These are phyloP conservation scores for Ormyrus pomaceus DNA, from an alignment of 2,888 invertebrate species.

Conservation along the genomic window DNA sequence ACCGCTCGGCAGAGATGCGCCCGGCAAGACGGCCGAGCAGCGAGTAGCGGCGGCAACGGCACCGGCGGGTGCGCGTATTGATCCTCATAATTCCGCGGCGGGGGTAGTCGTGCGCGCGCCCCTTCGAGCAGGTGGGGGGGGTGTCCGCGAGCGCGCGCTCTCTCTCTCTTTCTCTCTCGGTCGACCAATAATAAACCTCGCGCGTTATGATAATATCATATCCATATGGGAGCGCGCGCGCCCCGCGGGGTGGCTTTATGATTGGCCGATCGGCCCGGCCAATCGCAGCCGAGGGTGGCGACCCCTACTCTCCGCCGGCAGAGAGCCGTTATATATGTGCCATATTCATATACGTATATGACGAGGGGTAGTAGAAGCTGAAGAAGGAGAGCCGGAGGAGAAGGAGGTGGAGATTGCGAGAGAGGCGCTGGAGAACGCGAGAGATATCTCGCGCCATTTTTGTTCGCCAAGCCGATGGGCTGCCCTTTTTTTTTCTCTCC, in stretches of 20 bases:
- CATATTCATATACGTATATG: constrained; percentile 50
- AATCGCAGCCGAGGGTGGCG: constrained; percentile 22
- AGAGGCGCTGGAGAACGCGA: not conserved
- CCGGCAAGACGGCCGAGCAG: constrained; percentile 70
- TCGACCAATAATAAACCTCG: constrained; percentile 74
- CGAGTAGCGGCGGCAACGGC: constrained; percentile 59
- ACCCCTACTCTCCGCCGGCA: not conserved
- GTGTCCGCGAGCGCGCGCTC: constrained; percentile 58
- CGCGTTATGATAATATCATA: constrained; percentile 75
- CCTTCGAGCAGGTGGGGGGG: constrained; percentile 58
- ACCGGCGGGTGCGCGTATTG: constrained; percentile 71
- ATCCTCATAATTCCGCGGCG: constrained; percentile 74
- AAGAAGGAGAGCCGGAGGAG: not conserved
- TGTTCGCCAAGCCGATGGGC: constrained; percentile 16
- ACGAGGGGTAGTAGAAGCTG: constrained; percentile 10
- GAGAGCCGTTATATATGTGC: constrained; percentile 27
- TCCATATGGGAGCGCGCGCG: constrained; percentile 70
- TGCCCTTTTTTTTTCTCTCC: constrained; percentile 27
- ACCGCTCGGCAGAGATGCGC: constrained; percentile 60
- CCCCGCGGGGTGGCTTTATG: constrained; percentile 61
- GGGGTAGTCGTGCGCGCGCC: constrained; percentile 12
- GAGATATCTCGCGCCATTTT: constrained; percentile 46
- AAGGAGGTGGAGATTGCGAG: constrained; percentile 7
- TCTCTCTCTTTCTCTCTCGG: constrained; percentile 50
- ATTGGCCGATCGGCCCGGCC: constrained; percentile 66